A percentile compares a stretch with the other conserved stretches of the same genome.
phyloP scores from a whole-genome alignment of 1,140 invertebrate genomes.

The Brachionus manjavacas region DNA sequence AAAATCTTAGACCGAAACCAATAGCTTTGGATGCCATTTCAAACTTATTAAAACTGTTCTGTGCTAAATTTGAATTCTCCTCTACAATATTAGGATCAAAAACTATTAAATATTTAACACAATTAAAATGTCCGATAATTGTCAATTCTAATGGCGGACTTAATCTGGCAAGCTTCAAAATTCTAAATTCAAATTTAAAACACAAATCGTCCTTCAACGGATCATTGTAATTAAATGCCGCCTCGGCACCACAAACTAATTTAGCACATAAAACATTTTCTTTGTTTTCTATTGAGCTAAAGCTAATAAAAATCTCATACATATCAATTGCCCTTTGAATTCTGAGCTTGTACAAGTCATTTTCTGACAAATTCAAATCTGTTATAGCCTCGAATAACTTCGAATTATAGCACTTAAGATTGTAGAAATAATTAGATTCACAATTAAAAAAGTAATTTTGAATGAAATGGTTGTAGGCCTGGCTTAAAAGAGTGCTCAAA shows the following conservation, averaged over 20 bases:
- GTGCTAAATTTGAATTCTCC: neutral
- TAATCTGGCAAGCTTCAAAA: neutral
- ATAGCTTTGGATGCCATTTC: neutral
- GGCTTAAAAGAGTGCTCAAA: neutral
- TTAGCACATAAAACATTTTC: neutral
- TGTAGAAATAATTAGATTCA: neutral
- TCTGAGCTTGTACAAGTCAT: neutral
- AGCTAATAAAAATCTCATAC: neutral
- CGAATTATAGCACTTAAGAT: neutral
- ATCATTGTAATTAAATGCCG: neutral
- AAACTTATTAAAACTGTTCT: neutral
- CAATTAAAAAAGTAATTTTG: conserved; percentile 11
- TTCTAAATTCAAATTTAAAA: neutral
- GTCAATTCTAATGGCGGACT: neutral
- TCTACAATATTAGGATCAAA: neutral
- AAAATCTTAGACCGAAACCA: neutral
- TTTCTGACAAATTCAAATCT: neutral
- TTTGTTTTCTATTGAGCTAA: neutral
- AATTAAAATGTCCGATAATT: neutral
- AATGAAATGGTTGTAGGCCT: neutral
- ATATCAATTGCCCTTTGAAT: neutral
- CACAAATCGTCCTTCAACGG: neutral
- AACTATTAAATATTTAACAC: neutral
- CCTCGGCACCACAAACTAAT: neutral
- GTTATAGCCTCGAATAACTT: neutral